Conservation (phyloP, 2,797 vertebrate genomes). For the Chloroceryle amazona region DNA sequence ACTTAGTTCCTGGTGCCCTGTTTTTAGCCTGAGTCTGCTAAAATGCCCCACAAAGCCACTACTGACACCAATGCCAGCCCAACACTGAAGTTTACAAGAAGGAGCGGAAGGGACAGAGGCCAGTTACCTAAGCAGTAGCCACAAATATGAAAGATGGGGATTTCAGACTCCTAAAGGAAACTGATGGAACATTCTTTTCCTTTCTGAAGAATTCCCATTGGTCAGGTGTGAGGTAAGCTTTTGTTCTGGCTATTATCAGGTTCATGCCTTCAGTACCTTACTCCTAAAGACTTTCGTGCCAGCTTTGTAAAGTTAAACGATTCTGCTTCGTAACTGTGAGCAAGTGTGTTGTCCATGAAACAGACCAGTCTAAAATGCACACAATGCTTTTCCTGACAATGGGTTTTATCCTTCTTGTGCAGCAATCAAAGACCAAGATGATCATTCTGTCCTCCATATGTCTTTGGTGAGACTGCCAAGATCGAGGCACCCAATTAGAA, state of each 20-base stretch:
- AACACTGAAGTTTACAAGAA: neutral
- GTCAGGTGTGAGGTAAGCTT: neutral
- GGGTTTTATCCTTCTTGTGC: neutral
- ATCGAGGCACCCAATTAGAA: neutral
- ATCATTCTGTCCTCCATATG: neutral
- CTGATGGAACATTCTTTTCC: neutral
- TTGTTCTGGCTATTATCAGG: neutral
- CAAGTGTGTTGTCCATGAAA: neutral
- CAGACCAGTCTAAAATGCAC: neutral
- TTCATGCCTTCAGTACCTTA: neutral
- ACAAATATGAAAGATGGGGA: neutral
- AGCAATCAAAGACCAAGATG: neutral
- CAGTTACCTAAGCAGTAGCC: neutral
- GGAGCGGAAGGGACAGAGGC: neutral
- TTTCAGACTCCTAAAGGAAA: neutral
- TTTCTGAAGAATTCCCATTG: neutral
- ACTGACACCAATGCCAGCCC: neutral
- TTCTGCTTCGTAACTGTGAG: neutral
- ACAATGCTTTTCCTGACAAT: neutral
- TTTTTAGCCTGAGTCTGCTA: neutral
- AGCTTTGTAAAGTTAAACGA: neutral
- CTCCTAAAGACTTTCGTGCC: neutral
- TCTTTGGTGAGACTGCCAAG: neutral
- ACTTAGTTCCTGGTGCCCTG: neutral
- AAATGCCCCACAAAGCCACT: neutral